Base-by-base conservation (phyloP, 2,888 invertebrate species). In the Rhimphoctona megacephalus region DNA sequence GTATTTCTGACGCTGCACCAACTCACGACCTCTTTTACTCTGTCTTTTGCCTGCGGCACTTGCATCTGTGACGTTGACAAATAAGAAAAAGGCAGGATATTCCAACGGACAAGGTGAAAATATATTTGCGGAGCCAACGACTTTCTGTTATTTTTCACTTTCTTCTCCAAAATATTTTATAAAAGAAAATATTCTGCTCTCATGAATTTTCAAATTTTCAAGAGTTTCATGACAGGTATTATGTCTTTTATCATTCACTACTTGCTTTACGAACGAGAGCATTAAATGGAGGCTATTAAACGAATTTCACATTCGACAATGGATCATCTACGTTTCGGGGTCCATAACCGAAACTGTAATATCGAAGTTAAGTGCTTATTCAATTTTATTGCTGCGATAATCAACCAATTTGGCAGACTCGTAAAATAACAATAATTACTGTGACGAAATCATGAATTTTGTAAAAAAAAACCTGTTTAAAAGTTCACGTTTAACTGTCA, bases 21-120 rank as follows among this genome's bases (percentile, higher is more conserved):
- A 22, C 69, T 76, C 74, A 54, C 30, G 72, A 64, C 64, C 61
- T 74, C 30, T 78, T 64, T 43, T 14, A 19, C 70, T 66, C 49
- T 39, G 39, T 72, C 78, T 83, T 64, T n/a, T 77, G 33, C 33
- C 64, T 70, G 61, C 74, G 78, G 69, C 73, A 78, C 78, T 73
- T 54, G 64, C 57, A 39, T 49, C 69, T 57, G 61, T 70, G 82
- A 82, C 82, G 52, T 82, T 77, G 78, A 85, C 74, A 79, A 79
- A 82, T 79, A 85, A 74, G 36, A 39, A 67, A 54, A 69, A 79
- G 25, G 39, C 36, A 19, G 73, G 25, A 73, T 43, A 69, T 82
- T 69, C 69, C 52, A 30, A 30, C 57, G 36, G 36, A 66, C 46
- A 25, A 77, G 77, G 57, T 72, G 49, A 77, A 61, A 39, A 54